Conservation (phyloP, 2,113 vertebrate genomes). For the Tringa solitaria region DNA sequence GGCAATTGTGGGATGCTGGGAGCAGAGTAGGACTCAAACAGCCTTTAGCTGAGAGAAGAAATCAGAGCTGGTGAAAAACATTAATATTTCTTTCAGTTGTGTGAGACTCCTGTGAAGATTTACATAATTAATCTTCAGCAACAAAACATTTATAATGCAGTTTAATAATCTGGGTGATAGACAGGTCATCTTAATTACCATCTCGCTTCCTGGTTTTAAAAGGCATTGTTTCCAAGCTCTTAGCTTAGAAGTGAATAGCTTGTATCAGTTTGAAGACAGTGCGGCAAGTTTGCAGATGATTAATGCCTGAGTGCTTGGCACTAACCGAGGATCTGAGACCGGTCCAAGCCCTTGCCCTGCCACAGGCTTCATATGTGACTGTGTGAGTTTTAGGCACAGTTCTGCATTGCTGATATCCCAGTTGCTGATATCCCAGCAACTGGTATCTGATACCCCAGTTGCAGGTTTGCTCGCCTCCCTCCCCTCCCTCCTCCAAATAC, state of each 20-base stretch:
- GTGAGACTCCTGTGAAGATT: conserved; percentile 34
- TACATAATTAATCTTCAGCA: conserved; percentile 54
- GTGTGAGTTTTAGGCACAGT: neutral
- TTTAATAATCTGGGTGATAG: conserved; percentile 44
- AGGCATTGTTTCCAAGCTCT: conserved; percentile 21
- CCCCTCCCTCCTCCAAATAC: neutral
- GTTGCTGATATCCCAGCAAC: neutral
- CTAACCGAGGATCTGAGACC: neutral
- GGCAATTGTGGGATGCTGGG: neutral
- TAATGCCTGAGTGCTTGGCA: conserved; percentile 1
- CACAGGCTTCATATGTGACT: neutral
- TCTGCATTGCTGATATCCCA: neutral
- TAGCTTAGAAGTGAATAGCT: conserved; percentile 7
- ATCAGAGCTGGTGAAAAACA: conserved; percentile 1
- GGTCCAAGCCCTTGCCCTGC: neutral
- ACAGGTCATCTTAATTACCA: conserved; percentile 48
- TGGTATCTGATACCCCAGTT: neutral
- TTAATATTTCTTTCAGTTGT: conserved; percentile 24
- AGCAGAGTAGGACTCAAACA: neutral
- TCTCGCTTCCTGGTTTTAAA: conserved; percentile 32
- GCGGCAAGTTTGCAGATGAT: conserved; percentile 2
- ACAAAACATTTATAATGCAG: conserved; percentile 38
- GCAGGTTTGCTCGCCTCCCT: neutral
- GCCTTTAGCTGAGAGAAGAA: conserved; percentile 6
- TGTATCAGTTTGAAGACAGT: neutral